phyloP scores from a whole-genome alignment of 2,113 vertebrate genomes.

The Pelodiscus sinensis region DNA sequence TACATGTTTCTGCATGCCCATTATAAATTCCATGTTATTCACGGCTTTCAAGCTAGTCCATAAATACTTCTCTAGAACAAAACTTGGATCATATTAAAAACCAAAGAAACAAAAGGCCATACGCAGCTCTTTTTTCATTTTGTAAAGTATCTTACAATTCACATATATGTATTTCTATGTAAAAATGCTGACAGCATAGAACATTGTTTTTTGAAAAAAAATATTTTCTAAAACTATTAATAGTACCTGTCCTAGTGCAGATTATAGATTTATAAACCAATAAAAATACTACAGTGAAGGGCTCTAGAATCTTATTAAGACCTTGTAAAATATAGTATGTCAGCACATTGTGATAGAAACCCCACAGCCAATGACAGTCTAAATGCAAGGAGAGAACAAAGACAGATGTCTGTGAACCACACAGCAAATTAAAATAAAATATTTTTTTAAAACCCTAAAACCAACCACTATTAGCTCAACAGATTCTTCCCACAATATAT shows the following conservation, averaged over 20 bases:
- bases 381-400: not conserved
- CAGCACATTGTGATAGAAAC: not conserved
- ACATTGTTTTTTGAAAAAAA: not conserved
- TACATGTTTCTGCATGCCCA: not conserved
- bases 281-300: not conserved
- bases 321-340: not conserved
- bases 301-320: not conserved
- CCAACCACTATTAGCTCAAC: not conserved
- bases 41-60: not conserved
- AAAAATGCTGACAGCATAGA: not conserved
- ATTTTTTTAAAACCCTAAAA: not conserved
- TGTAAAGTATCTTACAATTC: not conserved
- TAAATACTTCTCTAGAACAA: not conserved
- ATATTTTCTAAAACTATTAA: not conserved
- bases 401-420: not conserved
- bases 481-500: slow-evolving; percentile 10
- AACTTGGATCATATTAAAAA: not conserved
- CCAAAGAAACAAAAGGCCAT: not conserved
- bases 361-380: not conserved
- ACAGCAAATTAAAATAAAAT: not conserved
- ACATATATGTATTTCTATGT: not conserved
- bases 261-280: not conserved
- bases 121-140: accelerated
- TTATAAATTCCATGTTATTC: not conserved
- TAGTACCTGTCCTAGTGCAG: not conserved